Base-by-base conservation (phyloP, 2,113 vertebrate genomes). In the Dicaeum eximium region DNA sequence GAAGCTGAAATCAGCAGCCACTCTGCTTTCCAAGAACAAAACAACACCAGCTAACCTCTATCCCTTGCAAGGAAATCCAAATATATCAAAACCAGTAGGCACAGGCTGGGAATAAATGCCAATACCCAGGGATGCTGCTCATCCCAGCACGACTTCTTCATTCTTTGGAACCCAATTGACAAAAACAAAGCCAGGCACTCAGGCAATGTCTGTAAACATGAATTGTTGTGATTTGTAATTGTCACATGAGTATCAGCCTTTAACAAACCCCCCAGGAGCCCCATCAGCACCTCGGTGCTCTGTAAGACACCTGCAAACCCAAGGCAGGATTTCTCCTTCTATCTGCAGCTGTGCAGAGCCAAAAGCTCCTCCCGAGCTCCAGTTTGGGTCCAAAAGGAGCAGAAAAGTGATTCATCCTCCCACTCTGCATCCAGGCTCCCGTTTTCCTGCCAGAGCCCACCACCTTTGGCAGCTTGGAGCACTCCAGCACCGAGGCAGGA, bases 371-470 rank as follows among this genome's bases (percentile, higher is more conserved):
- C 86, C 27, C 71, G 5, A 25, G 80, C 70, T 71, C 48, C 65
- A 27, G 1, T 33, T 15, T 28, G 94, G 86, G 86, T 81, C 89
- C 80, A 77, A 70, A 78, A 72, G 91, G 86, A 92, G 80, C 62
- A 73, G 74, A 57, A 5, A 71, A 93, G 50, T 92, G 93, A 96
- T 92, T 96, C 89, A 92, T 91, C 83, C 89, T 96, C 90, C 95
- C 88, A 91, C 96, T 88, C 51, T 50, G 60, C 88, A 85, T 18
- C 44, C 82, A 74, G 72, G 70, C 88, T 93, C 60, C 72, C 35
- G 10, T 56, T 84, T 11, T 54, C 5, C n/a, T 1, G 3, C 37
- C 74, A 3, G 88, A 40, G 42, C 84, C 53, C 90, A 89, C 80
- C 91, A 90, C 88, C 94, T 82, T 45, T 62, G 74, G 92, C 92